Percentiles rank a stretch among this genome's conserved stretches.
These are phyloP conservation scores for Drosophila merina DNA, from an alignment of 2,888 invertebrate species.

Conservation along the genomic window DNA sequence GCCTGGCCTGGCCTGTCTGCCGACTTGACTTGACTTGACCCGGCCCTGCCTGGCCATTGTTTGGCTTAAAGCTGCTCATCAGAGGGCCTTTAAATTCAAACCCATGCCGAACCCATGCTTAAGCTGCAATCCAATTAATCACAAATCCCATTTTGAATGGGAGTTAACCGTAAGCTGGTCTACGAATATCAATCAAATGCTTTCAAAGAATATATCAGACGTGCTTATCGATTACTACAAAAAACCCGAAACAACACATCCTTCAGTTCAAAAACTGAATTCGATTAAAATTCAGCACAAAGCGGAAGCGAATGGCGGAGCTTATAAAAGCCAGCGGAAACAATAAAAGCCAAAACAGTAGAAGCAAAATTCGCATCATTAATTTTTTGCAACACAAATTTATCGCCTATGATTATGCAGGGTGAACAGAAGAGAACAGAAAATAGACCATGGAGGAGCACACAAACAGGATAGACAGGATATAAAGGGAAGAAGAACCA, in stretches of 20 bases:
- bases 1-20: slow-evolving; percentile 27
- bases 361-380: slow-evolving; percentile 69
- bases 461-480: slow-evolving; percentile 9
- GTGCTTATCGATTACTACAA: slow-evolving; percentile 63
- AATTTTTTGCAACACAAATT: slow-evolving; percentile 63
- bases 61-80: slow-evolving; percentile 43
- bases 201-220: slow-evolving; percentile 65
- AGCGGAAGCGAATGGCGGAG: background rate
- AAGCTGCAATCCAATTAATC: slow-evolving; percentile 67
- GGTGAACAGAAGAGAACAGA: slow-evolving; percentile 19
- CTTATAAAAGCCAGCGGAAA: slow-evolving; percentile 15
- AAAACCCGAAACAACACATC: slow-evolving; percentile 30
- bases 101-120: slow-evolving; percentile 15
- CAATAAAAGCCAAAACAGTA: slow-evolving; percentile 17
- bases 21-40: slow-evolving; percentile 40
- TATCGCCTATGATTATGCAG: slow-evolving; percentile 58
- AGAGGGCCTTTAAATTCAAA: slow-evolving; percentile 31
- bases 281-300: slow-evolving; percentile 70
- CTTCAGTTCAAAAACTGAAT: slow-evolving; percentile 50
- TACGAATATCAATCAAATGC: slow-evolving; percentile 69
- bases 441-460: slow-evolving; percentile 11
- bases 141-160: slow-evolving; percentile 56
- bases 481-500: slow-evolving; percentile 12
- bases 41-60: slow-evolving; percentile 24
- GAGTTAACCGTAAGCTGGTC: slow-evolving; percentile 20